phyloP scores from a whole-genome alignment of 1,140 invertebrate species.

The Hypothenemus hampei region DNA sequence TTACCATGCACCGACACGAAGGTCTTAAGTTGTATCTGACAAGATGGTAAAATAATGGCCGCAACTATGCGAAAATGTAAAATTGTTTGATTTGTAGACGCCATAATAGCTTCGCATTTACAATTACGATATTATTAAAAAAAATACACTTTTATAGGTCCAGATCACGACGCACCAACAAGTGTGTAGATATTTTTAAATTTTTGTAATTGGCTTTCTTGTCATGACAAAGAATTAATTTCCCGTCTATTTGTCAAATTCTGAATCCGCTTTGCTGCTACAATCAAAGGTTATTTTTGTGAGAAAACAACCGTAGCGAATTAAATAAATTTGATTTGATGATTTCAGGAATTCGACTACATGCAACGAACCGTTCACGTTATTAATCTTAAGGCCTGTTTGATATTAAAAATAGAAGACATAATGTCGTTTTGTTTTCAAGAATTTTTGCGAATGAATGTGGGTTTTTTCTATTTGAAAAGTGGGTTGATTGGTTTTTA shows the following conservation, averaged over 20 bases:
- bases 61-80: constrained; percentile 17
- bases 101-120: constrained; percentile 14
- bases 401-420: constrained; percentile 9
- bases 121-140: constrained; percentile 17
- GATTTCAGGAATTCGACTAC: constrained; percentile 2
- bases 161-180: constrained; percentile 13
- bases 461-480: no score
- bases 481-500: no score
- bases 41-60: constrained; percentile 21
- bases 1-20: constrained; percentile 17
- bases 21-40: constrained; percentile 26
- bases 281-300: constrained; percentile 14
- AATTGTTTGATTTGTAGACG: constrained; percentile 24
- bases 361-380: background rate
- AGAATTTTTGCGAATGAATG: no score
- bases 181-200: background rate
- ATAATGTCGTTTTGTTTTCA: background rate
- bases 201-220: background rate
- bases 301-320: constrained; percentile 8
- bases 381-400: constrained; percentile 6
- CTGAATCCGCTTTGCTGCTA: no score
- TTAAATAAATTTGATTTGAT: constrained; percentile 10
- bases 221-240: background rate
- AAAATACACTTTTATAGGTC: constrained; percentile 1
- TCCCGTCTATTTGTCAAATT: background rate